A percentile compares a stretch with the other conserved stretches of the same genome.
Conservation (phyloP, 2,888 invertebrate genomes). For the Nematopogon swammerdamellus region DNA sequence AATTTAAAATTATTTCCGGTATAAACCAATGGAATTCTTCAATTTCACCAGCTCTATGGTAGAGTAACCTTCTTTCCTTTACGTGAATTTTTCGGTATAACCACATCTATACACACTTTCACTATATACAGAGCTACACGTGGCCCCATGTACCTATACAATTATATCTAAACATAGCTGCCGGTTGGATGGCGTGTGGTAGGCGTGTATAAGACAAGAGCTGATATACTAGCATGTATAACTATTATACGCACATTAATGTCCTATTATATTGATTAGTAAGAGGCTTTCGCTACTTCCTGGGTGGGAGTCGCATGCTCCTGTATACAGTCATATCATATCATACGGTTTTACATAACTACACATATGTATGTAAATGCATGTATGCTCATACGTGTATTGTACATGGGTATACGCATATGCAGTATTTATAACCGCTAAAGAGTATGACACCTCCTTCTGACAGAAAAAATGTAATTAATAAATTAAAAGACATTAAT, state of each 20-base stretch:
- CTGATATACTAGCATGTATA: not conserved
- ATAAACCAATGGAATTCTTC: too few species aligned
- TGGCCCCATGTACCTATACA: not conserved
- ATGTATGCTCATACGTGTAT: too few species aligned
- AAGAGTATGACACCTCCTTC: too few species aligned
- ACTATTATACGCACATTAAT: not conserved
- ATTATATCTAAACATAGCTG: not conserved
- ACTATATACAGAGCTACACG: not conserved
- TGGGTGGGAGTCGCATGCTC: too few species aligned
- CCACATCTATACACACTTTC: not conserved
- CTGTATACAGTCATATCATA: too few species aligned
- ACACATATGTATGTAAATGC: too few species aligned
- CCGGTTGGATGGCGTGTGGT: not conserved
- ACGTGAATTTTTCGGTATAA: not conserved
- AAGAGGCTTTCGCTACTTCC: constrained; percentile 19
- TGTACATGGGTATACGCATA: too few species aligned
- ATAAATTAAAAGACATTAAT: too few species aligned
- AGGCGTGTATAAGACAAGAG: not conserved
- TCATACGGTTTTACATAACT: too few species aligned
- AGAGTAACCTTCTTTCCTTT: not conserved
- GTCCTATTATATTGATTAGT: constrained; percentile 55
- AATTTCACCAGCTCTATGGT: not conserved
- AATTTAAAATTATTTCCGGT: too few species aligned
- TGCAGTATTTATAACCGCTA: too few species aligned
- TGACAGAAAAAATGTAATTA: too few species aligned